Evolutionary conservation across 2,797 vertebrate species (phyloP), one percentile per base, ranked within the genome.

Genomic region (Poeciliopsis infans): DNA sequence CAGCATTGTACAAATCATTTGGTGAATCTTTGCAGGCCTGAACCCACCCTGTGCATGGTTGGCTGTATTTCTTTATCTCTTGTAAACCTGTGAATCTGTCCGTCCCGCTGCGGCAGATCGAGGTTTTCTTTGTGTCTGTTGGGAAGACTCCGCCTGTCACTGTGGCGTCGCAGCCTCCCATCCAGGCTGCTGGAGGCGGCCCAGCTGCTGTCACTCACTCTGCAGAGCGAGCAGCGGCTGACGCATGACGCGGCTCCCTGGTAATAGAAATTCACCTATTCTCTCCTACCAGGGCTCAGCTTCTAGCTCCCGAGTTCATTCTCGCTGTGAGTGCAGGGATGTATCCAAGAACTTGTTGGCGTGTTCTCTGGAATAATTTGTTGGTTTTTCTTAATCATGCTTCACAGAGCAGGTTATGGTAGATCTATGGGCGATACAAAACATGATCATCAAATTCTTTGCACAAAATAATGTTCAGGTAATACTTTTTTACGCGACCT

Each of bases 171-270:
- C 86, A 86, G 75, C 73, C 82, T 88, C 87, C 80, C 82, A 79
- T 89, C 85, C 86, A 79, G 86, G 76, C 86, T 82, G 91, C 87
- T 81, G 80, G 89, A 88, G 88, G 89, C 85, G 88, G 84, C 78
- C 68, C 45, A 45, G 82, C 87, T 86, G 83, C 89, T 92, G 92
- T 93, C 93, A 93, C 74, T 93, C 91, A 93, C 74, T 87, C 91
- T 75, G 84, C 78, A 68, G 86, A 79, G 88, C 76, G 82, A 85
- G 53, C 71, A 81, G 70, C 73, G 81, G 80, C 18, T 90, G 91
- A 91, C 83, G 88, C 76, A 70, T 83, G 83, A 89, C 81, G 79
- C 79, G 85, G 75, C 81, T 80, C 74, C 90, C 83, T 59, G 55
- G 88, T 88, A 86, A 79, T 75, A 85, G 64, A 91, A 84, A 89